A percentile compares a stretch with the other conserved stretches of the same genome.
Evolutionary conservation across 2,888 invertebrate genomes (phyloP).

Genomic region (Dendrolimus houi): DNA sequence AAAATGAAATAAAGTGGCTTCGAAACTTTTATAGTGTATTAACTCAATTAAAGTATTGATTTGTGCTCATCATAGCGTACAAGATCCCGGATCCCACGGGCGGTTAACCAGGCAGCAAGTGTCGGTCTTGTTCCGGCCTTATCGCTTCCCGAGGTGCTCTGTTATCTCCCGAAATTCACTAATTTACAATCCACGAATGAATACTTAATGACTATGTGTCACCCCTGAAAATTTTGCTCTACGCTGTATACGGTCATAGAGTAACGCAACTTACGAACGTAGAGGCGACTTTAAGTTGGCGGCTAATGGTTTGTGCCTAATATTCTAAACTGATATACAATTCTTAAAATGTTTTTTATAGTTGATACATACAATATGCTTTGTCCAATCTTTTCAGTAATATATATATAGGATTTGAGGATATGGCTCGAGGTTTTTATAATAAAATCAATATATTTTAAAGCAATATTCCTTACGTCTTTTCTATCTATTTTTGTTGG

Average conservation of each 20-base stretch:
- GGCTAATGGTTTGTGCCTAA: too few species aligned
- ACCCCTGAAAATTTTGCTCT: slow-evolving; percentile 54
- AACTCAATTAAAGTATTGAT: slow-evolving; percentile 14
- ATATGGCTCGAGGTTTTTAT: too few species aligned
- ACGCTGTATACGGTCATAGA: neutral
- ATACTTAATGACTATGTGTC: slow-evolving; percentile 62
- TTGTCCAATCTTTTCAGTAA: too few species aligned
- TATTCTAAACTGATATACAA: too few species aligned
- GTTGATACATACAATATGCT: too few species aligned
- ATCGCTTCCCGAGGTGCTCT: slow-evolving; percentile 31
- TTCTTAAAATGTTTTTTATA: too few species aligned
- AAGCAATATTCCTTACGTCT: too few species aligned
- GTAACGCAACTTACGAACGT: neutral
- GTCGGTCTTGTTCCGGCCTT: slow-evolving; percentile 18
- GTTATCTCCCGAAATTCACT: slow-evolving; percentile 52
- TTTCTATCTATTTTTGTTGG: too few species aligned
- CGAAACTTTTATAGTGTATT: slow-evolving; percentile 1
- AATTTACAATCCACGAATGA: slow-evolving; percentile 65
- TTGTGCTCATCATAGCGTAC: slow-evolving; percentile 14
- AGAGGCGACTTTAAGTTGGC: neutral
- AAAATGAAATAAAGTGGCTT: slow-evolving; percentile 8
- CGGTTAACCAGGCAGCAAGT: slow-evolving; percentile 20
- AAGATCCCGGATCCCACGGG: slow-evolving; percentile 21
- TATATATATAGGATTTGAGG: too few species aligned
- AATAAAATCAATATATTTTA: too few species aligned